Base-by-base conservation (phyloP, 2,113 vertebrate species). In the Callionymus lyra region DNA sequence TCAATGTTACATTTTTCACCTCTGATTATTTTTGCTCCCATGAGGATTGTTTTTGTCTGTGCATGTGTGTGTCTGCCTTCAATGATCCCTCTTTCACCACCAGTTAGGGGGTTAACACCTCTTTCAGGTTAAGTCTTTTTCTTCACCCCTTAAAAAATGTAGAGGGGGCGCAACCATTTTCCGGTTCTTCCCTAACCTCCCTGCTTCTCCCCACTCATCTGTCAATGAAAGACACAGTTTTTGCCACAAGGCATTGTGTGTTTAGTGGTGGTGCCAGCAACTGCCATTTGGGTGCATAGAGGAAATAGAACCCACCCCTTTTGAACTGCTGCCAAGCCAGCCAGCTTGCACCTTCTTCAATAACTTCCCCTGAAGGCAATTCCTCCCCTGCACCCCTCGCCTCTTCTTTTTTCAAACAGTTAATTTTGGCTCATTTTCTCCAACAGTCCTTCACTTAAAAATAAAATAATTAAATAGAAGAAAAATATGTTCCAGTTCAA, bases 161-260 rank as follows among this genome's bases (percentile, higher is more conserved):
- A 27, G 8, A 27, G 44, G 53, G 44, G 50, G 48, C 43, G 58
- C 12, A 3, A 1, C 5, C 16, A 6, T 6, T 6, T 15, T 31
- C 21, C 9, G 64, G 54, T 73, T 65, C 59, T 59, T 65, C 62
- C 59, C 54, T 62, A 56, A n/a, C 68, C 61, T 50, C 54, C 50
- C 49, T 39, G 50, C 76, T 49, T 62, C 63, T 53, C 58, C 64
- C 63, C 60, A 53, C 69, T 75, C 68, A 65, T 74, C 80, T 79
- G 69, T 81, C 76, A 72, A 74, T 79, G 74, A 76, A 71, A 74
- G 67, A 76, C 64, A 68, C 76, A 59, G 72, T 79, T 84, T n/a
- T 84, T 78, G 80, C 85, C 82, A 83, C 64, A 42, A 86, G 83
- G 81, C 82, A 80, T 85, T 84, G 81, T 85, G 72, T 84, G 80